These are phyloP conservation scores for Solea solea DNA, from an alignment of 2,113 vertebrate species.

Conservation along the genomic window DNA sequence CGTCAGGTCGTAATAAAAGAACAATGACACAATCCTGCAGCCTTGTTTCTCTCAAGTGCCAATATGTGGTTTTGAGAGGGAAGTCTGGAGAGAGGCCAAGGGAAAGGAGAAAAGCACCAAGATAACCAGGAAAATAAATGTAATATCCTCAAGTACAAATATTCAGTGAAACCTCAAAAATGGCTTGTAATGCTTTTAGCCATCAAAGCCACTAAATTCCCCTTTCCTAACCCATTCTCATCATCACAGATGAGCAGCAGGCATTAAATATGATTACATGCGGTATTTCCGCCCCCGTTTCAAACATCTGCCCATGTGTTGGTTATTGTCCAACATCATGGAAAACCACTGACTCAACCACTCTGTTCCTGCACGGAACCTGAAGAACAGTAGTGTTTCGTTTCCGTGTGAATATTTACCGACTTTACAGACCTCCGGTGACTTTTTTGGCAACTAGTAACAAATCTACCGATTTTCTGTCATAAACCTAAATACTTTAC, in stretches of 20 bases:
- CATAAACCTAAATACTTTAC: too few species aligned
- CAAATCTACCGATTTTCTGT: too few species aligned
- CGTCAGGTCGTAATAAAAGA: slow-evolving; percentile 5
- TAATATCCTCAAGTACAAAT: slow-evolving; percentile 13
- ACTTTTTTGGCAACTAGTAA: too few species aligned
- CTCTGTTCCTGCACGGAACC: background rate
- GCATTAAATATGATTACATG: slow-evolving; percentile 34
- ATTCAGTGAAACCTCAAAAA: slow-evolving; percentile 2
- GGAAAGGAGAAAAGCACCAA: slow-evolving; percentile 2
- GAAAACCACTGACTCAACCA: slow-evolving; percentile 6
- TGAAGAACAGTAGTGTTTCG: too few species aligned
- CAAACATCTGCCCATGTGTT: slow-evolving; percentile 13
- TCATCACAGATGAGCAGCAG: slow-evolving; percentile 19
- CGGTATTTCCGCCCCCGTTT: slow-evolving; percentile 1
- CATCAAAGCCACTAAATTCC: background rate
- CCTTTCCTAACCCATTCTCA: background rate
- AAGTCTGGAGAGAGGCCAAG: slow-evolving; percentile 6
- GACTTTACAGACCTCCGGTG: too few species aligned
- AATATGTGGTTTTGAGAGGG: slow-evolving; percentile 16
- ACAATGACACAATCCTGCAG: slow-evolving; percentile 21
- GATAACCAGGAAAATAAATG: background rate
- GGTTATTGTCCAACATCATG: slow-evolving; percentile 27
- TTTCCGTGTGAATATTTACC: too few species aligned
- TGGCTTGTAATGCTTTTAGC: background rate
- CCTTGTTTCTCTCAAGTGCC: slow-evolving; percentile 12